Percentiles rank a stretch among this genome's conserved stretches.
Conservation (phyloP, 2,113 vertebrate genomes). For the Halichoerus grypus region DNA sequence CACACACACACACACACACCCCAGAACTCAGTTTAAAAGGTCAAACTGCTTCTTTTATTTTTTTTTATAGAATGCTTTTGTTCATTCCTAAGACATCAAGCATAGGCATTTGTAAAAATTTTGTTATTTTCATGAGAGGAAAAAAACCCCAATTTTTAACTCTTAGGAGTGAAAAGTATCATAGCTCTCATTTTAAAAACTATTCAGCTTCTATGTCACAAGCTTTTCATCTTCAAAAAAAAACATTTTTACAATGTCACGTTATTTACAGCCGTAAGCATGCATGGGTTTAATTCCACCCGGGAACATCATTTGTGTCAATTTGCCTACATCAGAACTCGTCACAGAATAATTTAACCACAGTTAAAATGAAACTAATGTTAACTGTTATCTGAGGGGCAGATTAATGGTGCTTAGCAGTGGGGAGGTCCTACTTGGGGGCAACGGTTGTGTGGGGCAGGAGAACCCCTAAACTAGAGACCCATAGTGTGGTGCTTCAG, state of each 20-base stretch:
- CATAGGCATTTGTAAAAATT: not conserved
- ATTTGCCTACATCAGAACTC: not conserved
- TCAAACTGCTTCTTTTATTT: not conserved
- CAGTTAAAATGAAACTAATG: not conserved
- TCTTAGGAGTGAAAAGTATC: slow-evolving; percentile 12
- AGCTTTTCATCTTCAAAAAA: slow-evolving; percentile 26
- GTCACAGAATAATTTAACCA: slow-evolving; percentile 21
- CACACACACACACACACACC: too few species aligned
- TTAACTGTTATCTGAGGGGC: not conserved
- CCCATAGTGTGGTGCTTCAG: not conserved
- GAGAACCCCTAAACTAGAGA: not conserved
- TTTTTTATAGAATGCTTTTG: slow-evolving; percentile 28
- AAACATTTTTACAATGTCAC: not conserved
- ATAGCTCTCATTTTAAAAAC: slow-evolving; percentile 23
- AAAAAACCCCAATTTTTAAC: not conserved
- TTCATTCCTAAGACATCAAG: slow-evolving; percentile 35
- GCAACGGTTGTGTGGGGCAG: too few species aligned
- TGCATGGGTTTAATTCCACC: not conserved
- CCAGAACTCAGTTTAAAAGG: not conserved
- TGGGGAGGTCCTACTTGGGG: not conserved
- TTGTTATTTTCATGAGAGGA: not conserved
- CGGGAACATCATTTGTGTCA: not conserved
- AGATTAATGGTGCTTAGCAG: not conserved
- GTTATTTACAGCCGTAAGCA: not conserved
- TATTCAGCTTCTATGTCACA: not conserved